Percentiles rank a stretch among this genome's conserved stretches.
Evolutionary conservation across 2,797 vertebrate genomes (phyloP).

Genomic region (Acropternis orthonyx): DNA sequence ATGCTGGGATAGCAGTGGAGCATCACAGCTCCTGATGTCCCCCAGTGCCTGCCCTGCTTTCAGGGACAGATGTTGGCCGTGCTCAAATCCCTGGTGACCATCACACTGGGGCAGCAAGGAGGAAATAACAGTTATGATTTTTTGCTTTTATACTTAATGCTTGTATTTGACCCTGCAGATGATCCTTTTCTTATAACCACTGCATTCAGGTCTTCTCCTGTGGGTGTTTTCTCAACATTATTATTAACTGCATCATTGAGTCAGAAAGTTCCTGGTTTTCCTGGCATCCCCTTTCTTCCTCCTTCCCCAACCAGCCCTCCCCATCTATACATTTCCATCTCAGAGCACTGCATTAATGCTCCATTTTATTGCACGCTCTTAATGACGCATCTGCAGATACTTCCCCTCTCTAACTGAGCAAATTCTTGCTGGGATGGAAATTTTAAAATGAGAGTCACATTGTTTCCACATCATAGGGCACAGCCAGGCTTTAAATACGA

Average conservation of each 20-base stretch:
- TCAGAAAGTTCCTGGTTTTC: constrained; percentile 22
- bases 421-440: constrained; percentile 70
- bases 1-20: neutral
- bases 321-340: neutral
- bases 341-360: constrained; percentile 26
- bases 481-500: constrained; percentile 44
- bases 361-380: constrained; percentile 34
- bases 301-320: neutral
- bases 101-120: neutral
- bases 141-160: neutral
- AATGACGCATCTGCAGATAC: constrained; percentile 67
- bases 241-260: neutral
- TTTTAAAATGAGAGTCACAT: constrained; percentile 47
- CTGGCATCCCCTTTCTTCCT: neutral
- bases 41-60: neutral
- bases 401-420: constrained; percentile 41
- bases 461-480: constrained; percentile 62
- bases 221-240: neutral
- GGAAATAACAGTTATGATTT: neutral
- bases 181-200: neutral
- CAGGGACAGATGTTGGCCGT: neutral
- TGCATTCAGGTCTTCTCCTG: neutral
- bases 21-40: neutral
- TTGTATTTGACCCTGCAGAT: neutral
- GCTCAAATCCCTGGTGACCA: neutral